Evolutionary conservation across 2,113 vertebrate species (phyloP).

Genomic region (Rhinolophus ferrumequinum): DNA sequence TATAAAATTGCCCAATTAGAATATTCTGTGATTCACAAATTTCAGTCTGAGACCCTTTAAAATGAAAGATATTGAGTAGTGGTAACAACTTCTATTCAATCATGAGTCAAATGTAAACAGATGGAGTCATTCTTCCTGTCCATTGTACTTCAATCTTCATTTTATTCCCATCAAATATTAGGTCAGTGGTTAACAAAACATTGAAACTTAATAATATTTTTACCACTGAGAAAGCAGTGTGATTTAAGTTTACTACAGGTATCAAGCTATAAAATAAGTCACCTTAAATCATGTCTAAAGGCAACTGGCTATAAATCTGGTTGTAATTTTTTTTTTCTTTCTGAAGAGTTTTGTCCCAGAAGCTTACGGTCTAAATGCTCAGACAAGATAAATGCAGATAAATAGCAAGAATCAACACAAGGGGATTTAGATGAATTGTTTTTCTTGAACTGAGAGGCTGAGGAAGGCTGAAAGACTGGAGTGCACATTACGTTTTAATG

Average conservation of each 20-base stretch:
- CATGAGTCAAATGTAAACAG: conserved; percentile 33
- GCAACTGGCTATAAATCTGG: conserved; percentile 35
- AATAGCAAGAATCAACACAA: conserved; percentile 50
- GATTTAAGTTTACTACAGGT: conserved; percentile 36
- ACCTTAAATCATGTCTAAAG: conserved; percentile 54
- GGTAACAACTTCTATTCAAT: conserved; percentile 26
- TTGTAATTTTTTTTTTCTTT: conserved; percentile 55
- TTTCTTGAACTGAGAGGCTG: conserved; percentile 12
- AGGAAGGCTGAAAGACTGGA: conserved; percentile 19
- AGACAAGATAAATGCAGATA: conserved; percentile 36
- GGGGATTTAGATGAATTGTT: conserved; percentile 31
- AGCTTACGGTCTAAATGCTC: conserved; percentile 42
- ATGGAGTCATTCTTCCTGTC: conserved; percentile 33
- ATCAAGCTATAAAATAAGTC: conserved; percentile 36
- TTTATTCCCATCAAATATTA: conserved; percentile 59
- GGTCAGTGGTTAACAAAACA: conserved; percentile 42
- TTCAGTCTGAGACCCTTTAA: conserved; percentile 8
- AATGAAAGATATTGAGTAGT: neutral
- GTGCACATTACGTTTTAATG: neutral
- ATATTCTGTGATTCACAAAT: neutral
- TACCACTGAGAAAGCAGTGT: conserved; percentile 17
- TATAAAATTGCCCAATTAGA: conserved; percentile 13
- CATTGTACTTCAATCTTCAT: neutral
- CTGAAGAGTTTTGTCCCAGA: conserved; percentile 42
- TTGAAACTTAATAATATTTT: conserved; percentile 45